Conservation (phyloP, 2,797 vertebrate species). For the Galaxias olidus region DNA sequence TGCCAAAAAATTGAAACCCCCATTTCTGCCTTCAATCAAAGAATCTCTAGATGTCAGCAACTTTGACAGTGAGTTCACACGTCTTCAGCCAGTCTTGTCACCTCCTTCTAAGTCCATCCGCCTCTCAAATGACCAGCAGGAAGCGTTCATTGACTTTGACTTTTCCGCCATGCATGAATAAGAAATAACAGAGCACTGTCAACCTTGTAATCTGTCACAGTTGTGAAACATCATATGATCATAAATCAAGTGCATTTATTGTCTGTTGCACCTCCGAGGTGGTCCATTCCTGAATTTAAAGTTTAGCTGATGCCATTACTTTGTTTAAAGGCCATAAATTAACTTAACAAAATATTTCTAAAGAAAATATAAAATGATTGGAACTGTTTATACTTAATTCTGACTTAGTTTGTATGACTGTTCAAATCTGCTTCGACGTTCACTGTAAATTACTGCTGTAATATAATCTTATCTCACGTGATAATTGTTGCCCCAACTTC, state of each 20-base stretch:
- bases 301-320: background rate
- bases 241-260: slow-evolving; percentile 1
- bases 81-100: slow-evolving; percentile 81
- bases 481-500: slow-evolving; percentile 1
- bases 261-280: slow-evolving; percentile 7
- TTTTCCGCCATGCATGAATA: slow-evolving; percentile 77
- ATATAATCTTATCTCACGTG: background rate
- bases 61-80: slow-evolving; percentile 91
- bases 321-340: slow-evolving; percentile 1
- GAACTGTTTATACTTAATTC: slow-evolving; percentile 24
- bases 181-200: background rate
- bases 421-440: slow-evolving; percentile 1
- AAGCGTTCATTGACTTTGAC: slow-evolving; percentile 86
- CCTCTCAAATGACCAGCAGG: slow-evolving; percentile 80
- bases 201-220: no score
- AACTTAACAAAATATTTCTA: background rate
- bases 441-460: slow-evolving; percentile 13
- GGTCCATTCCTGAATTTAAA: no score
- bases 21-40: slow-evolving; percentile 81
- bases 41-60: slow-evolving; percentile 81
- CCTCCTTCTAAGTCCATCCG: slow-evolving; percentile 72
- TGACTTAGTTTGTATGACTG: slow-evolving; percentile 3
- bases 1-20: slow-evolving; percentile 77
- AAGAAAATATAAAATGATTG: slow-evolving; percentile 24
- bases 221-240: background rate